These are phyloP conservation scores for Cinara cedri DNA, from an alignment of 2,888 invertebrate genomes.

Conservation along the genomic window DNA sequence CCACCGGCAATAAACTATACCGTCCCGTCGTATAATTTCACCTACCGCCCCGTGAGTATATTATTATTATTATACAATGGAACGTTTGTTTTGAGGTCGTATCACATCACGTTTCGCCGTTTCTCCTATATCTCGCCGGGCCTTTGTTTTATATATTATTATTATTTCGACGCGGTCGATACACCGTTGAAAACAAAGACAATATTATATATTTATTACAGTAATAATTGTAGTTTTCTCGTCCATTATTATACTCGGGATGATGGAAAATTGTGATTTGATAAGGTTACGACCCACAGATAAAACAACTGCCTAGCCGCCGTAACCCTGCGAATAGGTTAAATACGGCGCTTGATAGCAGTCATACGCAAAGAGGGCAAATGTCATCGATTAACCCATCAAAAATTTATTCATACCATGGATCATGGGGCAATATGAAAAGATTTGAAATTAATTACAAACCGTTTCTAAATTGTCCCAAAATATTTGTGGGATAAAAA, in stretches of 20 bases:
- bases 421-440: too few relatives aligned
- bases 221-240: background rate
- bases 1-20: background rate
- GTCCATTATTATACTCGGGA: background rate
- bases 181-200: background rate
- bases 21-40: background rate
- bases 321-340: too few relatives aligned
- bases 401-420: too few relatives aligned
- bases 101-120: background rate
- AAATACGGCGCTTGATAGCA: too few relatives aligned
- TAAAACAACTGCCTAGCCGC: too few relatives aligned
- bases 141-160: slow-evolving; percentile 19
- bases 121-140: background rate
- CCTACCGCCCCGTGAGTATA: background rate
- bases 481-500: too few relatives aligned
- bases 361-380: too few relatives aligned
- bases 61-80: slow-evolving; percentile 11
- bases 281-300: too few relatives aligned
- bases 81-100: slow-evolving; percentile 19
- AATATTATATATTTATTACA: background rate
- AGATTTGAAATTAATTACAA: too few relatives aligned
- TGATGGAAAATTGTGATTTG: background rate
- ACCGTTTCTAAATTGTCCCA: too few relatives aligned
- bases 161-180: background rate
- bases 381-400: too few relatives aligned